Evolutionary conservation across 2,113 vertebrate genomes (phyloP).

Genomic region (Orthochromis indermauri): DNA sequence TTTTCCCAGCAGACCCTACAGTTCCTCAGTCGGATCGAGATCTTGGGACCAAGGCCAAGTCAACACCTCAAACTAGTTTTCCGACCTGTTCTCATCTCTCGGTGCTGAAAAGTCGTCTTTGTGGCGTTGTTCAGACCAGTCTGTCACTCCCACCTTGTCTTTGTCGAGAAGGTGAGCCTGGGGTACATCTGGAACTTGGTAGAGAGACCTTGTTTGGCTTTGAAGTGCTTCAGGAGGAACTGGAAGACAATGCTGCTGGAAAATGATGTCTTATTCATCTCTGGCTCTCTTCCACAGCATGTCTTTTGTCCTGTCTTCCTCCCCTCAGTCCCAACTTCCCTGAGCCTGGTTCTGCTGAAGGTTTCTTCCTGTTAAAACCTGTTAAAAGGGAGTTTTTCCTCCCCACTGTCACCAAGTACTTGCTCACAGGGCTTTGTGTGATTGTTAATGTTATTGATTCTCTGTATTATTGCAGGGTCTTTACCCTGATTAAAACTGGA

Average conservation of each 20-base stretch:
- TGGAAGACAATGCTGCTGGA: background rate
- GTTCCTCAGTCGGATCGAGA: background rate
- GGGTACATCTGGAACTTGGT: background rate
- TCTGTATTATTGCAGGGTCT: background rate
- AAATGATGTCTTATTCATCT: background rate
- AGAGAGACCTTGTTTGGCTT: background rate
- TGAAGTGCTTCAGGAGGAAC: background rate
- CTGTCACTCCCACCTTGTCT: background rate
- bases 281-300: too few relatives aligned
- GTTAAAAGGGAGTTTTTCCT: background rate
- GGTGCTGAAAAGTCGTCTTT: accelerated
- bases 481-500: background rate
- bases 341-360: background rate
- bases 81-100: background rate
- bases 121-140: background rate
- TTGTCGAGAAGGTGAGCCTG: accelerated
- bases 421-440: background rate
- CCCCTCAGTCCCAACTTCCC: background rate
- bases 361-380: background rate
- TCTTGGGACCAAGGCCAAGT: background rate
- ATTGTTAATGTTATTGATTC: background rate
- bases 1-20: background rate
- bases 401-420: background rate
- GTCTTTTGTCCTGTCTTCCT: too few relatives aligned
- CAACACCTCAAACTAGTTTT: background rate